phyloP scores from a whole-genome alignment of 2,888 invertebrate species.

The Eugnorisma glareosa region DNA sequence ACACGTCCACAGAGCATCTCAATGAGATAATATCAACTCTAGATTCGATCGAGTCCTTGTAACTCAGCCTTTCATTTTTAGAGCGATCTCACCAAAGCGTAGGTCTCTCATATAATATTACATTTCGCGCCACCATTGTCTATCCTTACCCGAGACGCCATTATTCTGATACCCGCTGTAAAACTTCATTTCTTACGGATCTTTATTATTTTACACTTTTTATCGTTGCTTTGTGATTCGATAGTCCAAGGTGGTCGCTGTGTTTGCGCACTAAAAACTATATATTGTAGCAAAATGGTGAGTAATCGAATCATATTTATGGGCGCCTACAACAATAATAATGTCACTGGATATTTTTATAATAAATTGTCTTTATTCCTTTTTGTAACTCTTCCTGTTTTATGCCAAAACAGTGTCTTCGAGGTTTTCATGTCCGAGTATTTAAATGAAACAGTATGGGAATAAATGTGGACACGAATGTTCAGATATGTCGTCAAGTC shows the following conservation, averaged over 20 bases:
- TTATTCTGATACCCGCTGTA: slow-evolving; percentile 82
- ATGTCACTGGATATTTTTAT: slow-evolving; percentile 76
- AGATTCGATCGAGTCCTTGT: slow-evolving; percentile 9
- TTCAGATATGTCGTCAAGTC: slow-evolving; percentile 75
- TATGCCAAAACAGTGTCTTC: slow-evolving; percentile 52
- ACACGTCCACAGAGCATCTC: neutral
- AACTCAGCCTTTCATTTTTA: slow-evolving; percentile 54
- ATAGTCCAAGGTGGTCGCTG: slow-evolving; percentile 67
- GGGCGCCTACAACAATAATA: slow-evolving; percentile 74
- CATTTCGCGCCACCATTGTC: slow-evolving; percentile 67
- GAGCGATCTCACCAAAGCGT: slow-evolving; percentile 39
- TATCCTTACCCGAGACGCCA: slow-evolving; percentile 58
- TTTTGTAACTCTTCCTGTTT: slow-evolving; percentile 75
- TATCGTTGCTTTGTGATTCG: slow-evolving; percentile 78
- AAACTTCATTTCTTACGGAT: slow-evolving; percentile 84
- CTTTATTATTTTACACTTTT: slow-evolving; percentile 80
- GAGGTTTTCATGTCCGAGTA: slow-evolving; percentile 56
- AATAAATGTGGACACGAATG: slow-evolving; percentile 69
- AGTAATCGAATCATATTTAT: slow-evolving; percentile 85
- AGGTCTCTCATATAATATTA: slow-evolving; percentile 70
- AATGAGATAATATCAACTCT: slow-evolving; percentile 1
- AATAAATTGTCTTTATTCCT: slow-evolving; percentile 68
- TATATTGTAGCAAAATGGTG: slow-evolving; percentile 81
- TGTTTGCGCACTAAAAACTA: slow-evolving; percentile 74
- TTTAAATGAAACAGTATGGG: slow-evolving; percentile 67